Evolutionary conservation across 2,797 vertebrate genomes (phyloP), one percentile per base, ranked within the genome.

Genomic region (Gymnothorax javanicus): DNA sequence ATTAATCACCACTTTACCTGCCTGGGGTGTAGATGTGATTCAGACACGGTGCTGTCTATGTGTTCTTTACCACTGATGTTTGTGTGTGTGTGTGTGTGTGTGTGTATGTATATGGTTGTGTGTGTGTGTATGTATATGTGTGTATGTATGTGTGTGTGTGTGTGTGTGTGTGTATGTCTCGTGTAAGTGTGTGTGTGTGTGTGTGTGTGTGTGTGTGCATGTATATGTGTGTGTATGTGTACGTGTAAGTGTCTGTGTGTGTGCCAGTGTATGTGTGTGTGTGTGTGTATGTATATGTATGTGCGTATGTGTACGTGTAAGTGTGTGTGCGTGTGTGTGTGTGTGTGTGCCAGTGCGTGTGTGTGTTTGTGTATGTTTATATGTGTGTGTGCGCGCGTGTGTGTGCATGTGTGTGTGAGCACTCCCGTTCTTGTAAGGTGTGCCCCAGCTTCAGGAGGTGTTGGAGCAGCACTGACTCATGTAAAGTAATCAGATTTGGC

Each of bases 381-480:
- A 15, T 85, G 84, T 73, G 13, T 52, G 64, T 69, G 50, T 87
- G 56, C 64, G 79, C 33, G 43, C 69, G 79, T 33, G 67, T n/a
- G 57, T 43, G 20, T 86, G 82, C 33, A 33, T 54, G 86, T 89
- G 3, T 88, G 87, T 87, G 43, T 73, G 50, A 81, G 1, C 1
- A 25, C 71, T 71, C 58, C 13, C 54, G 11, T 75, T 71, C 58
- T 15, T 62, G 11, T 64, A 62, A 4, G 84, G 79, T 58, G 11
- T 84, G 11, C 1, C 83, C 50, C 56, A 8, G 88, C 79, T 88
- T 2, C 43, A 79, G 23, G 60, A 9, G 3, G 67, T 43, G 71
- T 86, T 85, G 92, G 86, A 85, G 89, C 83, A 50, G 58, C 84
- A 86, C 89, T 92, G 92, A 91, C 88, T 91, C 90, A 92, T 92